A percentile compares a stretch with the other conserved stretches of the same genome.
phyloP scores from a whole-genome alignment of 2,888 invertebrate species.

The Ferdinandea cuprea region DNA sequence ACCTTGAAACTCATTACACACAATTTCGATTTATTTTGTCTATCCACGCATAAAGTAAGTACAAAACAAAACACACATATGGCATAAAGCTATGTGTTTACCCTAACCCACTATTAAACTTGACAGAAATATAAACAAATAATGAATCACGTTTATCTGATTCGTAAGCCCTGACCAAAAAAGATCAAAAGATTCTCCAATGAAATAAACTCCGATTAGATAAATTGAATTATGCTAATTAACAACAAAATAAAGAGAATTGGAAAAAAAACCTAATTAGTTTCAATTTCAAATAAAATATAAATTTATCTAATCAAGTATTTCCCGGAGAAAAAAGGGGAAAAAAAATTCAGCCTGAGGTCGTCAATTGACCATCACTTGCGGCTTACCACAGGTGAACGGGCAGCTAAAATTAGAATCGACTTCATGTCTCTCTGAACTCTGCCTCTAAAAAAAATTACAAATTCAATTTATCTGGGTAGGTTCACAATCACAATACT shows the following conservation, averaged over 20 bases:
- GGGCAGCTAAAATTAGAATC: slow-evolving; percentile 36
- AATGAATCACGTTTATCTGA: slow-evolving; percentile 19
- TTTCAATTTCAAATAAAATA: slow-evolving; percentile 28
- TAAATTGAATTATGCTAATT: slow-evolving; percentile 19
- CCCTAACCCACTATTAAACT: neutral
- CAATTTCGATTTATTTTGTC: neutral
- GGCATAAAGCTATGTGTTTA: neutral
- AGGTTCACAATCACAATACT: too few species aligned
- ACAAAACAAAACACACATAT: slow-evolving; percentile 10
- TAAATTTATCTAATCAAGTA: slow-evolving; percentile 37
- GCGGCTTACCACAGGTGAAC: slow-evolving; percentile 46
- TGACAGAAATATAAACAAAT: neutral
- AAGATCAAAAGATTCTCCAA: slow-evolving; percentile 4
- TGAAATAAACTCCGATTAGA: slow-evolving; percentile 13
- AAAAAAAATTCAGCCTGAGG: slow-evolving; percentile 33
- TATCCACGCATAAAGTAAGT: neutral
- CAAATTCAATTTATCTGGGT: too few species aligned
- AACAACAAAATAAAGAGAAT: neutral
- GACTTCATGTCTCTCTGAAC: neutral
- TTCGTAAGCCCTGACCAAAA: slow-evolving; percentile 33
- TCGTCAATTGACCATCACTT: slow-evolving; percentile 42
- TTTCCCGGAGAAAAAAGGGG: neutral
- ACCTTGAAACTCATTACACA: neutral
- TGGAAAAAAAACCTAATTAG: slow-evolving; percentile 17
- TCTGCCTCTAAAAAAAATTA: neutral